A percentile compares a stretch with the other conserved stretches of the same genome.
phyloP scores from a whole-genome alignment of 2,888 invertebrate genomes.

The Azorinus chamasolen region DNA sequence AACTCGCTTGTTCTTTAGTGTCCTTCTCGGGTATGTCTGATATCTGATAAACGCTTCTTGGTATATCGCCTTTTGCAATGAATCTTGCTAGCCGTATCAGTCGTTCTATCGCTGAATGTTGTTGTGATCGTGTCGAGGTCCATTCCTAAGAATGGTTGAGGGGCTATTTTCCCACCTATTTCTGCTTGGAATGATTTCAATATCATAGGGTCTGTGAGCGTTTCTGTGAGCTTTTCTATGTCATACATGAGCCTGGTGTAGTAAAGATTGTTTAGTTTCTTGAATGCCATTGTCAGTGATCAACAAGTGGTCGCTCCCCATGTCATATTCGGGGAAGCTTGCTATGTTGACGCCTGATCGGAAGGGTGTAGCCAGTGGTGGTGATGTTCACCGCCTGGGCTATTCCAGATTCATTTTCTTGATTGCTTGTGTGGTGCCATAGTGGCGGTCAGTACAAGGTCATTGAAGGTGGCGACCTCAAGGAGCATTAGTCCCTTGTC shows the following conservation, averaged over 20 bases:
- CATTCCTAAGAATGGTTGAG: too few species aligned
- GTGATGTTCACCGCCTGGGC: conserved; percentile 35
- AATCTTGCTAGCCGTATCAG: conserved; percentile 10
- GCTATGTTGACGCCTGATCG: too few species aligned
- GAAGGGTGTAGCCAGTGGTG: too few species aligned
- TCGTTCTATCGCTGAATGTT: background rate
- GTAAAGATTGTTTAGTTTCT: conserved; percentile 17
- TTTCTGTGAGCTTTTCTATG: conserved; percentile 21
- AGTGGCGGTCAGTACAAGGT: conserved; percentile 35
- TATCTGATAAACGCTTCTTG: too few species aligned
- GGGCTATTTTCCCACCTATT: conserved; percentile 7
- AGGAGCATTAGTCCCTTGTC: conserved; percentile 39
- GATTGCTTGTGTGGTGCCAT: conserved; percentile 31
- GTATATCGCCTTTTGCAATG: conserved; percentile 2
- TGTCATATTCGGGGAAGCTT: too few species aligned
- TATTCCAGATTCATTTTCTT: too few species aligned
- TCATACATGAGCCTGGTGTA: conserved; percentile 17
- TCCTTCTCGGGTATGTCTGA: too few species aligned
- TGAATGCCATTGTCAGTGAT: too few species aligned
- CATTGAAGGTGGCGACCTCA: conserved; percentile 37
- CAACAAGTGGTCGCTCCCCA: too few species aligned
- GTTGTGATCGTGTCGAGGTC: background rate
- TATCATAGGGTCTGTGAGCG: conserved; percentile 8
- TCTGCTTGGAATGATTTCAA: conserved; percentile 1
- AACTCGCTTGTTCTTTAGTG: too few species aligned